Percentiles rank a stretch among this genome's conserved stretches.
phyloP scores from a whole-genome alignment of 2,888 invertebrate genomes.

The Melanchra persicariae region DNA sequence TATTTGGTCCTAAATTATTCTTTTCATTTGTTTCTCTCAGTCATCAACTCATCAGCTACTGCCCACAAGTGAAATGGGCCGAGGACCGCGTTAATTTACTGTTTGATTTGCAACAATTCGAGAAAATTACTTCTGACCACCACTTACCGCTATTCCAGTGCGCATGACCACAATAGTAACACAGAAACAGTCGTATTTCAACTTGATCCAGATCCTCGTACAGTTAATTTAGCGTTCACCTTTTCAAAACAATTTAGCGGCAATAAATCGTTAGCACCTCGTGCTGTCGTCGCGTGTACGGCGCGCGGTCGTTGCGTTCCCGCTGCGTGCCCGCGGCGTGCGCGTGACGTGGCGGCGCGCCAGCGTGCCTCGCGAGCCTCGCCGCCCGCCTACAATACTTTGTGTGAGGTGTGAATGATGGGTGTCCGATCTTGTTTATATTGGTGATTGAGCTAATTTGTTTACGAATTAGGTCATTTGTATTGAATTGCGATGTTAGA shows the following conservation, averaged over 20 bases:
- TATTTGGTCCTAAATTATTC: neutral
- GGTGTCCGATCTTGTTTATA: slow-evolving; percentile 76
- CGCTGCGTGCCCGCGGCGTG: slow-evolving; percentile 61
- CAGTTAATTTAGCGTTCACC: slow-evolving; percentile 79
- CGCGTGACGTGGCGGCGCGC: slow-evolving; percentile 58
- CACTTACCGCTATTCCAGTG: slow-evolving; percentile 37
- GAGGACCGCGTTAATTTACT: slow-evolving; percentile 3
- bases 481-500: slow-evolving; percentile 12
- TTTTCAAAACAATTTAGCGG: slow-evolving; percentile 82
- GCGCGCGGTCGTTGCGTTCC: slow-evolving; percentile 69
- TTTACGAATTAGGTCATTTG: slow-evolving; percentile 52
- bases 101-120: slow-evolving; percentile 30
- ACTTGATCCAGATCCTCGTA: slow-evolving; percentile 64
- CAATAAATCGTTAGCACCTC: slow-evolving; percentile 82
- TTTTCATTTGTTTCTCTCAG: neutral
- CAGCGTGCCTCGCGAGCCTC: slow-evolving; percentile 61
- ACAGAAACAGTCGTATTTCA: slow-evolving; percentile 60
- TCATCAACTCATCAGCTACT: slow-evolving; percentile 16
- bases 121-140: neutral
- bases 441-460: slow-evolving; percentile 63
- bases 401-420: slow-evolving; percentile 80
- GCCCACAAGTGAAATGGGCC: neutral
- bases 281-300: slow-evolving; percentile 76
- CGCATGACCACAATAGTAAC: slow-evolving; percentile 48
- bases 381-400: slow-evolving; percentile 59